These are phyloP conservation scores for Sminthurinus aureus DNA, from an alignment of 2,888 invertebrate genomes.

Conservation along the genomic window DNA sequence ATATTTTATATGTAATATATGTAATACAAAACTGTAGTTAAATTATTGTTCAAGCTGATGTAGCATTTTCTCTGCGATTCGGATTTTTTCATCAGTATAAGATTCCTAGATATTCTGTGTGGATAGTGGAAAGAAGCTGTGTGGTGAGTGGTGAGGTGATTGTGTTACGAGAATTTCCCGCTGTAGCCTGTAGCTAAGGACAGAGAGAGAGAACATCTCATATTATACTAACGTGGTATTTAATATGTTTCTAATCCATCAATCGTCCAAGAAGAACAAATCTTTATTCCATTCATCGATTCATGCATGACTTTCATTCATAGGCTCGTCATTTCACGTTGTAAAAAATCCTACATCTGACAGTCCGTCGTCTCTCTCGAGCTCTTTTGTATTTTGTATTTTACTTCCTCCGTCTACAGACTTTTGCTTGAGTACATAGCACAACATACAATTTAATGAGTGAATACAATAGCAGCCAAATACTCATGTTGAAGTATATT, in stretches of 20 bases:
- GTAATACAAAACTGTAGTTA: no score
- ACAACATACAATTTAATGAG: no score
- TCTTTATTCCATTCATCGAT: constrained; percentile 20
- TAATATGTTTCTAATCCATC: not conserved
- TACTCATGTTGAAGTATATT: no score
- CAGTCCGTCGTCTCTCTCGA: not conserved
- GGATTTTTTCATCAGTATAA: no score
- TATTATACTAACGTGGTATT: not conserved
- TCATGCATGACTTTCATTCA: constrained; percentile 19
- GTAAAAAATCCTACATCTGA: not conserved
- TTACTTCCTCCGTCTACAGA: no score
- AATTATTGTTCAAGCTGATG: no score
- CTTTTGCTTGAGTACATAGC: no score
- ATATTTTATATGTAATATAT: no score
- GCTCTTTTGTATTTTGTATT: not conserved
- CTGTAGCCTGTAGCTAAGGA: not conserved
- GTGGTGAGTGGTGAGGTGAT: not conserved
- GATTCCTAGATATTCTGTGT: no score
- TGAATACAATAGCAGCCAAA: no score
- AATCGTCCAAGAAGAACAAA: not conserved
- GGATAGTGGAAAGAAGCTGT: not conserved
- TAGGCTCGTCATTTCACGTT: constrained; percentile 10
- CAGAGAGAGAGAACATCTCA: not conserved
- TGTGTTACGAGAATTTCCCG: not conserved
- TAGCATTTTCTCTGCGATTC: no score